These are phyloP conservation scores for Rhagologus leucostigma DNA, from an alignment of 2,113 vertebrate genomes.

Conservation along the genomic window DNA sequence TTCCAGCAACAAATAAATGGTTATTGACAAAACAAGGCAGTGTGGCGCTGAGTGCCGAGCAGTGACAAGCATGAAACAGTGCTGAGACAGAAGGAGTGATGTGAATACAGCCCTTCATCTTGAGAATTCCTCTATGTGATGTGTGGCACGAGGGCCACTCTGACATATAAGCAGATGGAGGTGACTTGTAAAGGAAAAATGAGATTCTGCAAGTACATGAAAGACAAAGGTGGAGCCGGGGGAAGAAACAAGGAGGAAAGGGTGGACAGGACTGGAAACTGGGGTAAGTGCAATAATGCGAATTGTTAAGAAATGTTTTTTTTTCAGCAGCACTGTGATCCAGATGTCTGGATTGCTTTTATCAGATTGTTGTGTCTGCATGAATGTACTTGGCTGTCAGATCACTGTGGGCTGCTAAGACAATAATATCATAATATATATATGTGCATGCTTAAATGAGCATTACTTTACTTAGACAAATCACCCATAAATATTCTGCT, in stretches of 20 bases:
- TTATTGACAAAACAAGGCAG: constrained; percentile 99
- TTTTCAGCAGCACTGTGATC: constrained; percentile 60
- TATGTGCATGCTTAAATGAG: constrained; percentile 7
- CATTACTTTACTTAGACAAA: constrained; percentile 26
- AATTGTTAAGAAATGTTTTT: constrained; percentile 58
- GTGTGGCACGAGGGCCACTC: constrained; percentile 36
- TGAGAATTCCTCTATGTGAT: constrained; percentile 40
- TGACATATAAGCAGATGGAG: constrained; percentile 59
- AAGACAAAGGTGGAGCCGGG: constrained; percentile 18
- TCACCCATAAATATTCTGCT: constrained; percentile 13
- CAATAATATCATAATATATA: background rate
- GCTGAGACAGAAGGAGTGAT: constrained; percentile 48
- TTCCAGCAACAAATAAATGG: constrained; percentile 98
- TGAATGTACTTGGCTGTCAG: constrained; percentile 74
- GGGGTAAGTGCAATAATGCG: constrained; percentile 76
- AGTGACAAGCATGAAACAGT: constrained; percentile 72
- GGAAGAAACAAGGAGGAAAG: constrained; percentile 7
- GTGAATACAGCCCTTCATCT: constrained; percentile 40
- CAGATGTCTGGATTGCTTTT: constrained; percentile 76
- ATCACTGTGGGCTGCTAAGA: constrained; percentile 38
- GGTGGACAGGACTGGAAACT: constrained; percentile 27
- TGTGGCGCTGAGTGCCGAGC: constrained; percentile 80
- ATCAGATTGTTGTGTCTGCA: constrained; percentile 66
- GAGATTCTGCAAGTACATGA: constrained; percentile 10
- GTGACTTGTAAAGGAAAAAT: constrained; percentile 30